Evolutionary conservation across 2,113 vertebrate genomes (phyloP).

Genomic region (Sturnira hondurensis): DNA sequence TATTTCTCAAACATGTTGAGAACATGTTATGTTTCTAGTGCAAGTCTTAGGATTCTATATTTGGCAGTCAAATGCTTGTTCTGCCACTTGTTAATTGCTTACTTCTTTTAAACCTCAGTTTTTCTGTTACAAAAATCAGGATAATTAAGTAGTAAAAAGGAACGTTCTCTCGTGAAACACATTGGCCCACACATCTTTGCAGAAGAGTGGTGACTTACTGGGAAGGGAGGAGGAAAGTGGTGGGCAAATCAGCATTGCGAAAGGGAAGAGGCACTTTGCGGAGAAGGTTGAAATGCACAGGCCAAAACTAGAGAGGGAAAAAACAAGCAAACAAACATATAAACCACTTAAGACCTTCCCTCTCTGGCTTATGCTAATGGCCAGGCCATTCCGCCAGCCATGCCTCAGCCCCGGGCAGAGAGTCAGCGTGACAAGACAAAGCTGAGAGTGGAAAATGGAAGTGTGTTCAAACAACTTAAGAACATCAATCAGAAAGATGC

Average conservation of each 20-base stretch:
- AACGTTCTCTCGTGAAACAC: background rate
- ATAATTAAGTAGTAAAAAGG: background rate
- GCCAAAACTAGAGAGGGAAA: background rate
- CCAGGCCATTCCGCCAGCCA: background rate
- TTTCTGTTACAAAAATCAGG: background rate
- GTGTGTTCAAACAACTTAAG: background rate
- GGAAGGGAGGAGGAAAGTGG: accelerated
- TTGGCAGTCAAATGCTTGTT: background rate
- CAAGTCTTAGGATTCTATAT: background rate
- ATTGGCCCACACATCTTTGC: background rate
- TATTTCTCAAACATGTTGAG: background rate
- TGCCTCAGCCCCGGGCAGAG: background rate
- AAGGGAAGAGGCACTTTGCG: accelerated
- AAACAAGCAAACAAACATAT: background rate
- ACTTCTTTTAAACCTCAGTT: background rate
- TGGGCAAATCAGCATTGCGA: background rate
- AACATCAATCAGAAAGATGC: background rate
- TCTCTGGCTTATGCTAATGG: background rate
- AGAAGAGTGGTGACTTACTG: background rate
- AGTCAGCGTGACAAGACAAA: background rate
- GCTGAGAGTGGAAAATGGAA: background rate
- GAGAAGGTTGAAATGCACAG: background rate
- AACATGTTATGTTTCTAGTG: background rate
- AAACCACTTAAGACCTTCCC: background rate
- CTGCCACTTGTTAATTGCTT: background rate